phyloP scores from a whole-genome alignment of 64 coral and sea anemone species.

The Dendronephthya gigantea region DNA sequence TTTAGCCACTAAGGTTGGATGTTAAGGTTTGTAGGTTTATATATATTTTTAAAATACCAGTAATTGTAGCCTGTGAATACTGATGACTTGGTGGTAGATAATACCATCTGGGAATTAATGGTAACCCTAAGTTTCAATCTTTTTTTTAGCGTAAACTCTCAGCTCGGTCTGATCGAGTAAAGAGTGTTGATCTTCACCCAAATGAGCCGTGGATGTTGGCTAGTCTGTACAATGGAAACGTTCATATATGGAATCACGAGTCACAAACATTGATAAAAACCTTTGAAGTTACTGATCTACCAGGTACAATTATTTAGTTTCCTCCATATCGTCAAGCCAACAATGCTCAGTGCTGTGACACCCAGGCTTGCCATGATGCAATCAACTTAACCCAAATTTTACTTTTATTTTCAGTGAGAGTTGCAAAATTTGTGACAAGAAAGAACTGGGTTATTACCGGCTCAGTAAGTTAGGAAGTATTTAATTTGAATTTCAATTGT shows the following conservation, averaged over 20 bases:
- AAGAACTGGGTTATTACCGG: slow-evolving; percentile 74
- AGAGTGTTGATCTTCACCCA: slow-evolving; percentile 92
- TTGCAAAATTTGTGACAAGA: slow-evolving; percentile 58
- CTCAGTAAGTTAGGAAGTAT: slow-evolving; percentile 41
- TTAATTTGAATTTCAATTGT: not conserved
- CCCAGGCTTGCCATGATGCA: no score
- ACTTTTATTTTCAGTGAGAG: slow-evolving; percentile 33
- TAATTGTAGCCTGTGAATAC: slow-evolving; percentile 6
- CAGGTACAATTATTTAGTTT: slow-evolving; percentile 60
- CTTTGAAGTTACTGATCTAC: slow-evolving; percentile 95
- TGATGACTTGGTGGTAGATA: no score
- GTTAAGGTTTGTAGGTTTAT: slow-evolving; percentile 41
- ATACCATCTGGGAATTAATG: no score
- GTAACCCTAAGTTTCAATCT: not conserved
- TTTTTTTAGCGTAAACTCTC: slow-evolving; percentile 78
- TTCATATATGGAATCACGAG: slow-evolving; percentile 96
- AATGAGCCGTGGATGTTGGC: slow-evolving; percentile 94
- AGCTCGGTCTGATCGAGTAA: slow-evolving; percentile 92
- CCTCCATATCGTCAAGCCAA: not conserved
- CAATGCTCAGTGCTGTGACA: no score
- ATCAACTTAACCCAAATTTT: not conserved
- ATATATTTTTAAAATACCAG: not conserved
- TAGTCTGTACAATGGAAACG: slow-evolving; percentile 97
- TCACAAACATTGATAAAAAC: slow-evolving; percentile 95
- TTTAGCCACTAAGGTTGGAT: slow-evolving; percentile 57